Evolutionary conservation across 1,140 invertebrate genomes (phyloP), one percentile per base, ranked within the genome.

Genomic region (Tenebrio molitor): DNA sequence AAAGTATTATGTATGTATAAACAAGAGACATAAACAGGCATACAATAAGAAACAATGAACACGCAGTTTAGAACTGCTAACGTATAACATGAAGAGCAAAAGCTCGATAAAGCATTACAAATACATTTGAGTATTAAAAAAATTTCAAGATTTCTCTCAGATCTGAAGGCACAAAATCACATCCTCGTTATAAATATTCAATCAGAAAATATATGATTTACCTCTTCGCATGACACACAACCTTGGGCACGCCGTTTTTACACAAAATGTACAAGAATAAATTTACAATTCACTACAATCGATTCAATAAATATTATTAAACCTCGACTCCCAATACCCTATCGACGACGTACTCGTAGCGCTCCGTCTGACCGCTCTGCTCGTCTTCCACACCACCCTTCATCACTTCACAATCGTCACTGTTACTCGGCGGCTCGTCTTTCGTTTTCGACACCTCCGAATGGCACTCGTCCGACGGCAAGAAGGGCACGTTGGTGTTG

Each of bases 401-500:
- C 41, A 41, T 69, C 33, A 71, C 41, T 69, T 71, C 50, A 71
- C 19, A 46, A 66, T 17, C 41, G 33, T 72, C 69, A 72, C 67
- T 19, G 39, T 72, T 69, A n/a, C n/a, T n/a, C n/a, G n/a, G n/a
- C 29, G 64, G 46, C 33, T 79, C 75, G 6, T 74, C 73, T 58
- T 67, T 44, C 17, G n/a, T 8, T 65, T 33, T 70, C 41, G 25
- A 58, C 69, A 19, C 58, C 25, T 74, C 74, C 75, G 63, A 77
- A 76, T 77, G 79, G 44, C 82, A 84, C 63, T 90, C 88, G 7
- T 94, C 91, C 23, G 87, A 85, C 39, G 93, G 92, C 58, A 94
- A 83, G 33, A 93, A 88, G 66, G 94, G 93, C 75, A 95, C 90
- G 72, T 88, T 91, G 15, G 91, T 80, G 78, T 93, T 93, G 3